Conservation (phyloP, 2,113 vertebrate genomes). For the Rissa tridactyla region DNA sequence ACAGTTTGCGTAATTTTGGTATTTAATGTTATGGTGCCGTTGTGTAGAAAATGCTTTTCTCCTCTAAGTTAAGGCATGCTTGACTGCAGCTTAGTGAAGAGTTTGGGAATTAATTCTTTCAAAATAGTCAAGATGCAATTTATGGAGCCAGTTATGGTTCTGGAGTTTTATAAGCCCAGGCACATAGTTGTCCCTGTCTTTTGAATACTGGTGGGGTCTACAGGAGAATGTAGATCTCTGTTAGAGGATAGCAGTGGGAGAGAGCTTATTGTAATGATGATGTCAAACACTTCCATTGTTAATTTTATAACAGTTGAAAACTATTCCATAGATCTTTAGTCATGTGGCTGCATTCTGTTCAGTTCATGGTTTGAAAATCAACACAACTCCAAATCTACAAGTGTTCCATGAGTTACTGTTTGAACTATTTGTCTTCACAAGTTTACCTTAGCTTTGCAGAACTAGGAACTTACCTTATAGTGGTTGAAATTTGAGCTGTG, state of each 20-base stretch:
- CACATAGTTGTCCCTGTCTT: not conserved
- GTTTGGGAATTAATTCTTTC: not conserved
- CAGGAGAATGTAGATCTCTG: not conserved
- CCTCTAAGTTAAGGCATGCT: not conserved
- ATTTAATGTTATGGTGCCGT: not conserved
- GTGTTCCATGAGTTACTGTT: not conserved
- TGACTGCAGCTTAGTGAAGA: not conserved
- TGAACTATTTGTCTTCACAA: not conserved
- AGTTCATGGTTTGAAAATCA: not conserved
- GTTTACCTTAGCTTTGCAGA: not conserved
- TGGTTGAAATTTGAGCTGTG: not conserved
- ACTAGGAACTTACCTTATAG: not conserved
- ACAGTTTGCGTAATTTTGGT: not conserved
- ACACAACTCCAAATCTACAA: not conserved
- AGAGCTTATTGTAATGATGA: not conserved
- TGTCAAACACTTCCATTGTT: not conserved
- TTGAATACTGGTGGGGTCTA: not conserved
- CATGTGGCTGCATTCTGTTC: not conserved
- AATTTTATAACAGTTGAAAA: not conserved
- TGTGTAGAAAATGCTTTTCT: not conserved
- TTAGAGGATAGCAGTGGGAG: not conserved
- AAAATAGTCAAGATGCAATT: not conserved
- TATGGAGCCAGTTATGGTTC: not conserved
- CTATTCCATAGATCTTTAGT: not conserved
- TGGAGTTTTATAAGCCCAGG: not conserved